Evolutionary conservation across 2,113 vertebrate species (phyloP).

Genomic region (Pipa parva): DNA sequence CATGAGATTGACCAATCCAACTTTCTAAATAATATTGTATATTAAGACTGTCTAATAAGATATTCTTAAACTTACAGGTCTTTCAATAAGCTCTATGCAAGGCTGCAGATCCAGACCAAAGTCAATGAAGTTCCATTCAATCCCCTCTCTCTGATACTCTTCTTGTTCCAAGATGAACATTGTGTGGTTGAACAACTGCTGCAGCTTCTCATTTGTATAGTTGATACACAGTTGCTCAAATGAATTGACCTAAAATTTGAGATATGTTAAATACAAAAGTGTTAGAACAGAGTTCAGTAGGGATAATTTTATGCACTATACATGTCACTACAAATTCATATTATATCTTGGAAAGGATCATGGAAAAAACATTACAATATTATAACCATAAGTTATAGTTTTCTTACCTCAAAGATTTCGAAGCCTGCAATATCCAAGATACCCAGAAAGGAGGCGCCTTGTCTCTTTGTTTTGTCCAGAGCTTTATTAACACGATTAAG

Average conservation of each 20-base stretch:
- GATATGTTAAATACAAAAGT: background rate
- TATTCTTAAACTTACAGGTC: conserved; percentile 65
- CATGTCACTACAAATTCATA: too few species aligned
- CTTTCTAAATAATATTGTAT: too few species aligned
- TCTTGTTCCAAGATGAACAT: conserved; percentile 97
- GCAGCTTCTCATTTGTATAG: conserved; percentile 95
- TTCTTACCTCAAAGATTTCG: conserved; percentile 90
- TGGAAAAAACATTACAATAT: fast-evolving
- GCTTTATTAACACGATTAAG: conserved; percentile 87
- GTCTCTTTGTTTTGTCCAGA: conserved; percentile 90
- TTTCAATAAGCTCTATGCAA: conserved; percentile 94
- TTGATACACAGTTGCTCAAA: conserved; percentile 97
- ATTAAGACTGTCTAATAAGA: background rate
- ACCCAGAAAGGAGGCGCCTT: conserved; percentile 86
- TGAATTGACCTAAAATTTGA: conserved; percentile 83
- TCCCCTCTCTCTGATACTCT: conserved; percentile 92
- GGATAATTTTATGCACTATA: too few species aligned
- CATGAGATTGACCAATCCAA: too few species aligned
- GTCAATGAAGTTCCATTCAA: conserved; percentile 96
- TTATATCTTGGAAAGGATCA: background rate
- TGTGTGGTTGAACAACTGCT: conserved; percentile 98
- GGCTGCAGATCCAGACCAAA: conserved; percentile 93
- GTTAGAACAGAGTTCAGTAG: background rate
- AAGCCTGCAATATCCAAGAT: conserved; percentile 97
- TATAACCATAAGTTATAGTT: background rate